Evolutionary conservation across 1,140 invertebrate genomes (phyloP).

Genomic region (Achatina immaculata): DNA sequence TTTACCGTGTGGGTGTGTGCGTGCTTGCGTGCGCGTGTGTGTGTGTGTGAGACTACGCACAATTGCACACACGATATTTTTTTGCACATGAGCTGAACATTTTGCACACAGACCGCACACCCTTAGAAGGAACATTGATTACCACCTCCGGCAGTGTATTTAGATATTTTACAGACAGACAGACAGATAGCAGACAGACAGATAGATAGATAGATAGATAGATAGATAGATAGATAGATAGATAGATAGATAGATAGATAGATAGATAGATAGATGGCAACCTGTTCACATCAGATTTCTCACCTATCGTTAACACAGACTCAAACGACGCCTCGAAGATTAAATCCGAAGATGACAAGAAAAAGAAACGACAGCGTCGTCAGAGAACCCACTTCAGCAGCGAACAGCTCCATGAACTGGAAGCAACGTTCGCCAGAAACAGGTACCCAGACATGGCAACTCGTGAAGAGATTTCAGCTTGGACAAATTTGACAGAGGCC

Average conservation of each 20-base stretch:
- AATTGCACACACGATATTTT: no score
- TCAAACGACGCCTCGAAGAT: conserved; percentile 32
- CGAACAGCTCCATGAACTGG: conserved; percentile 73
- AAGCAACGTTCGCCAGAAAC: conserved; percentile 93
- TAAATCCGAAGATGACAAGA: conserved; percentile 59
- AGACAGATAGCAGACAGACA: no score
- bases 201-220: no score
- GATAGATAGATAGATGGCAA: not conserved
- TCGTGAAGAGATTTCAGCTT: conserved; percentile 98
- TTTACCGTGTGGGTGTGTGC: no score
- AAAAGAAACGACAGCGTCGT: conserved; percentile 68
- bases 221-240: not conserved
- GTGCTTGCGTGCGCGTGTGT: no score
- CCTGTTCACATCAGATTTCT: no score
- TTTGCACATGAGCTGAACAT: no score
- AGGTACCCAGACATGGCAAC: conserved; percentile 99
- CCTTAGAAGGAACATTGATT: no score
- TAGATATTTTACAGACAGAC: no score
- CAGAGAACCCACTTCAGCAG: conserved; percentile 73
- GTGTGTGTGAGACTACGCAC: no score
- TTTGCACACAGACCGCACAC: no score
- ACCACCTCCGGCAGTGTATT: no score
- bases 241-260: not conserved
- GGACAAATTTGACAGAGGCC: conserved; percentile 98
- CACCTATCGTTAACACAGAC: conserved; percentile 17